phyloP scores from a whole-genome alignment of 2,888 invertebrate species.

The Odontothrips loti region DNA sequence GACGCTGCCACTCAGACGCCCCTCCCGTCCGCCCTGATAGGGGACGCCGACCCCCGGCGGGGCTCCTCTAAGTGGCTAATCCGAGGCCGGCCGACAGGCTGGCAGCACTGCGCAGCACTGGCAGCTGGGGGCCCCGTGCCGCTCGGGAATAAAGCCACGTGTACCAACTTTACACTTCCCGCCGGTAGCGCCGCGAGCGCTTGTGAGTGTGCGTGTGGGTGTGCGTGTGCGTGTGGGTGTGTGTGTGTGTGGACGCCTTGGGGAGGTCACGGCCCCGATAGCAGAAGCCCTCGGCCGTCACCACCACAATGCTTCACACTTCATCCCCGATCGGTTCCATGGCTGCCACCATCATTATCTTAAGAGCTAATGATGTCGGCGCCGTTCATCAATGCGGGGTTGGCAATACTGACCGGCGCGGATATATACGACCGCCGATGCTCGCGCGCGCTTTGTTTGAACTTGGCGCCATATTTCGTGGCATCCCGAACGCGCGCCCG shows the following conservation, averaged over 20 bases:
- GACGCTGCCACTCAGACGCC: too few relatives aligned
- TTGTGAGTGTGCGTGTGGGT: too few relatives aligned
- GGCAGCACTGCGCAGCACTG: neutral
- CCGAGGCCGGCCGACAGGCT: neutral
- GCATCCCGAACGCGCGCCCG: neutral
- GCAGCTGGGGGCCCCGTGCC: neutral
- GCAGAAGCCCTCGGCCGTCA: too few relatives aligned
- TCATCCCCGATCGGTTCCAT: neutral
- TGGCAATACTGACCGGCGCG: neutral
- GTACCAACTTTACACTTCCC: conserved; percentile 7
- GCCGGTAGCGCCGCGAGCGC: too few relatives aligned
- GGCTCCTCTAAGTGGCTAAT: too few relatives aligned
- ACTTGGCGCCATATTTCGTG: conserved; percentile 6
- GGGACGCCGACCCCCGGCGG: too few relatives aligned
- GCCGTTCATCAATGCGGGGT: neutral
- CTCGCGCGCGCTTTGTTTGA: neutral
- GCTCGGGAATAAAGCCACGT: neutral
- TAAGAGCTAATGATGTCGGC: neutral
- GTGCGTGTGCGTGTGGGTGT: too few relatives aligned
- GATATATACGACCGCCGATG: neutral
- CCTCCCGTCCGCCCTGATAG: too few relatives aligned
- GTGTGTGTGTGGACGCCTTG: too few relatives aligned
- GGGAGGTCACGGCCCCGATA: too few relatives aligned
- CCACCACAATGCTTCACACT: neutral
- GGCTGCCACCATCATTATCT: neutral